phyloP scores from a whole-genome alignment of 2,113 vertebrate genomes.

The Silurus asotus region DNA sequence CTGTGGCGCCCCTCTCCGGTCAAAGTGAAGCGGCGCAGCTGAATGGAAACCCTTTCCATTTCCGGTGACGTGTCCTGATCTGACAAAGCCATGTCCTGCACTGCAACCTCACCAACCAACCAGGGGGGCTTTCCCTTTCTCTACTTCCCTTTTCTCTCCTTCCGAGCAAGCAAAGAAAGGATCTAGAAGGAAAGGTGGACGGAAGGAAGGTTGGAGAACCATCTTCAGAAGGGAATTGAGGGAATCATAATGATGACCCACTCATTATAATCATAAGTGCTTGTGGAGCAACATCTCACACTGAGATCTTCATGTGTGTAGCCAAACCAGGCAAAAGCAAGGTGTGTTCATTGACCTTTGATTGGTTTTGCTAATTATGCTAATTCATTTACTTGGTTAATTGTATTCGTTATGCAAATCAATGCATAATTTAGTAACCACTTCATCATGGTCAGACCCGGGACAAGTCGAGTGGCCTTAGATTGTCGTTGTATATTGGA shows the following conservation, averaged over 20 bases:
- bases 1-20: constrained; percentile 61
- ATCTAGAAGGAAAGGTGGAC: neutral
- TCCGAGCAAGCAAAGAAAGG: neutral
- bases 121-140: neutral
- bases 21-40: constrained; percentile 19
- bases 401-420: too few species aligned
- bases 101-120: neutral
- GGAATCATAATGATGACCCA: too few species aligned
- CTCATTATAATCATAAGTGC: neutral
- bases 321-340: neutral
- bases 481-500: too few species aligned
- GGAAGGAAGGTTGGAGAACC: neutral
- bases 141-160: neutral
- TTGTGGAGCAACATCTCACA: neutral
- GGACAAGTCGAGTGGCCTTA: too few species aligned
- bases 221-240: too few species aligned
- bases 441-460: too few species aligned
- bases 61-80: constrained; percentile 32
- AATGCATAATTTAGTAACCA: neutral
- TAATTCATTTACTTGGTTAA: too few species aligned
- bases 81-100: constrained; percentile 3
- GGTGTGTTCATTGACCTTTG: neutral
- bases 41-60: neutral
- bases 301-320: neutral
- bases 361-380: too few species aligned